phyloP scores from a whole-genome alignment of 2,888 invertebrate genomes.

The Antheraea yamamai region DNA sequence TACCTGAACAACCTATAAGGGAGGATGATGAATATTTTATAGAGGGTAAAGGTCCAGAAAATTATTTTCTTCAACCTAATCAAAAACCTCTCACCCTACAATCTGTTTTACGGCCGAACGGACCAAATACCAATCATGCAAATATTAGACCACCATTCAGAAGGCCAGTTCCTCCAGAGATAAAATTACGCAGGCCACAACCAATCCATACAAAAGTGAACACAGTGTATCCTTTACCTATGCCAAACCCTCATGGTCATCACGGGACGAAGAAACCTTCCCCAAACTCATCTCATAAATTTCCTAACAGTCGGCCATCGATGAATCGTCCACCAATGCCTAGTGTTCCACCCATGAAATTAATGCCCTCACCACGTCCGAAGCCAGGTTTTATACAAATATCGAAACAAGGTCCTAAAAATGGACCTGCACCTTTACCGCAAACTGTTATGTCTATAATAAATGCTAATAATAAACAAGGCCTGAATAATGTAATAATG shows the following conservation, averaged over 20 bases:
- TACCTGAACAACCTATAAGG: conserved; percentile 61
- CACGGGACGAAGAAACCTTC: conserved; percentile 56
- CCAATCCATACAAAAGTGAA: conserved; percentile 54
- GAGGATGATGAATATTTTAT: conserved; percentile 69
- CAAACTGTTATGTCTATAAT: conserved; percentile 31
- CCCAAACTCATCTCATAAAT: conserved; percentile 39
- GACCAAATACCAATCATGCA: conserved; percentile 51
- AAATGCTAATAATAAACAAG: conserved; percentile 26
- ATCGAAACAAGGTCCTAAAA: conserved; percentile 30
- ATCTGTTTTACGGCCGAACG: conserved; percentile 66
- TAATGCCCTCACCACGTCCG: conserved; percentile 54
- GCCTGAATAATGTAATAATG: conserved; percentile 39
- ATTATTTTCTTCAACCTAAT: conserved; percentile 61
- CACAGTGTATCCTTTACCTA: conserved; percentile 59
- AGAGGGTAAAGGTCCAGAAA: conserved; percentile 57
- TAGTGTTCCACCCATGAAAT: conserved; percentile 61
- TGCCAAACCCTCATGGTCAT: conserved; percentile 58
- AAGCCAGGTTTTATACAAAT: conserved; percentile 35
- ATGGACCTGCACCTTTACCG: conserved; percentile 36
- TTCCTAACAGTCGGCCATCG: conserved; percentile 48
- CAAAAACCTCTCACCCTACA: conserved; percentile 74
- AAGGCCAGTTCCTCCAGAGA: conserved; percentile 72
- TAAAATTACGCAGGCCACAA: conserved; percentile 67
- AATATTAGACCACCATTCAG: conserved; percentile 65
- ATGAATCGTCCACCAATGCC: conserved; percentile 50